These are phyloP conservation scores for Chrysocyon brachyurus DNA, from an alignment of 2,797 vertebrate genomes.

Conservation along the genomic window DNA sequence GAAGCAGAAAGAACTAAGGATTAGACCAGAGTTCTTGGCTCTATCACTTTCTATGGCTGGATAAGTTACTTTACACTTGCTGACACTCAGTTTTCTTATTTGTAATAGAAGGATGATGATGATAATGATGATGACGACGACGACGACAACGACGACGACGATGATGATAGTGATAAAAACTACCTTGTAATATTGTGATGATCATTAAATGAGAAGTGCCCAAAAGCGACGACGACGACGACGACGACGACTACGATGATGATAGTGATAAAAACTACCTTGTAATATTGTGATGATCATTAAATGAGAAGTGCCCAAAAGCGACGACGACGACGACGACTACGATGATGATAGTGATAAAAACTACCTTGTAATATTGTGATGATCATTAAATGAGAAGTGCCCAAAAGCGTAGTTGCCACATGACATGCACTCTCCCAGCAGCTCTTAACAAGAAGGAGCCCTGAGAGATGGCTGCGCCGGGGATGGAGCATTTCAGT, in stretches of 20 bases:
- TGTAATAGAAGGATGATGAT: not conserved
- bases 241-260: not conserved
- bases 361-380: not conserved
- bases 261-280: not conserved
- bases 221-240: not conserved
- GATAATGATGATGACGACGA: not conserved
- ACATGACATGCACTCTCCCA: not conserved
- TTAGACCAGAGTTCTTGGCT: not conserved
- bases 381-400: not conserved
- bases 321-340: not conserved
- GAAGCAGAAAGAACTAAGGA: not conserved
- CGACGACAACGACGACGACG: too few relatives aligned
- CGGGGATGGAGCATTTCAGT: not conserved
- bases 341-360: not conserved
- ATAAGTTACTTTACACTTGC: not conserved
- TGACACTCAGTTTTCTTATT: not conserved
- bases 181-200: not conserved
- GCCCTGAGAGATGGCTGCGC: not conserved
- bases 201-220: not conserved
- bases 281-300: not conserved
- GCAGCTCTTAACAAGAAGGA: not conserved
- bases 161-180: not conserved
- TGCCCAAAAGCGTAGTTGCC: not conserved
- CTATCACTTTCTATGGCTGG: not conserved
- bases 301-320: slow-evolving; percentile 5